Evolutionary conservation across 2,888 invertebrate species (phyloP).

Genomic region (Cremastinae sp.): DNA sequence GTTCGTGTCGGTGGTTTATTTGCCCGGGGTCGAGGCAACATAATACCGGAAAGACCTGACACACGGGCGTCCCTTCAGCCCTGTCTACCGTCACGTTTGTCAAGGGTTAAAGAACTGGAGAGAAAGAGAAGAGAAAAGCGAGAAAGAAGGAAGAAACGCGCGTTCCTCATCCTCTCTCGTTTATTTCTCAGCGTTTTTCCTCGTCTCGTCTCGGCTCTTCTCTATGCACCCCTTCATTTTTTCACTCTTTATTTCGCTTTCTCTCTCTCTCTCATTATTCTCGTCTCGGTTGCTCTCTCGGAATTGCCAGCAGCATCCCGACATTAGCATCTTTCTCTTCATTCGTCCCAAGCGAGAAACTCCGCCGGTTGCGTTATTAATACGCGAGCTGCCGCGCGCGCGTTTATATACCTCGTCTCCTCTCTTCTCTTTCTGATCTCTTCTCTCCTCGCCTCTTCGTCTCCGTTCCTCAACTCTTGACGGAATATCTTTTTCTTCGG

Average conservation of each 20-base stretch:
- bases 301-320: slow-evolving; percentile 24
- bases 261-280: slow-evolving; percentile 31
- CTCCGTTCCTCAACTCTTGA: no score
- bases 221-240: slow-evolving; percentile 24
- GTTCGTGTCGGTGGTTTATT: slow-evolving; percentile 14
- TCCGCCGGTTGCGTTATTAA: slow-evolving; percentile 60
- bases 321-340: slow-evolving; percentile 52
- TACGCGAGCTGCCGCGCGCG: slow-evolving; percentile 37
- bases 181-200: slow-evolving; percentile 36
- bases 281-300: slow-evolving; percentile 14
- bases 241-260: slow-evolving; percentile 16
- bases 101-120: slow-evolving; percentile 66
- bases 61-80: slow-evolving; percentile 5
- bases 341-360: slow-evolving; percentile 57
- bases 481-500: slow-evolving; percentile 38
- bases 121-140: no score
- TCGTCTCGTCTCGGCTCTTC: slow-evolving; percentile 57
- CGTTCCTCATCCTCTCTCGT: slow-evolving; percentile 37
- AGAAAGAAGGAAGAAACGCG: slow-evolving; percentile 42
- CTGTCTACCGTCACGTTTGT: slow-evolving; percentile 59
- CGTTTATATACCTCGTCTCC: slow-evolving; percentile 59
- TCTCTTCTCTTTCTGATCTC: slow-evolving; percentile 26
- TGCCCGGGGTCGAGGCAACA: slow-evolving; percentile 48
- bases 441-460: slow-evolving; percentile 6
- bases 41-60: slow-evolving; percentile 54